These are phyloP conservation scores for Pituophis catenifer DNA, from an alignment of 2,113 vertebrate genomes.

Conservation along the genomic window DNA sequence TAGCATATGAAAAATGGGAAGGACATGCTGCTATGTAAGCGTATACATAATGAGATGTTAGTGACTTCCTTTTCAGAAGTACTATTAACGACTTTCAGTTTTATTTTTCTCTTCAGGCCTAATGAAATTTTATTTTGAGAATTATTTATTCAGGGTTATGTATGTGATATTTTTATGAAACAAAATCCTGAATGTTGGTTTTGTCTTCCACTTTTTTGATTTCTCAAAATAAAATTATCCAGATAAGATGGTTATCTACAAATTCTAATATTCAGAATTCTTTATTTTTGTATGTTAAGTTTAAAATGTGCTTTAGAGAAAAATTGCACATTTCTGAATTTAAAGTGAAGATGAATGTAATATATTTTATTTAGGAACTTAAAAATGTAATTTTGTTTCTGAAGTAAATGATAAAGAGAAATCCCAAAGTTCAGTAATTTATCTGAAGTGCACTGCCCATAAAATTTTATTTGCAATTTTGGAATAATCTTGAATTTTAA, in stretches of 20 bases:
- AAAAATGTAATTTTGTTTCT: background rate
- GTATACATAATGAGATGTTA: background rate
- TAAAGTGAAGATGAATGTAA: background rate
- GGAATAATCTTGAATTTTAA: constrained; percentile 7
- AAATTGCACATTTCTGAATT: background rate
- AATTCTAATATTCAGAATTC: background rate
- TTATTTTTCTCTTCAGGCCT: background rate
- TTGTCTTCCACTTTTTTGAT: constrained; percentile 13
- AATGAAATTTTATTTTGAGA: background rate
- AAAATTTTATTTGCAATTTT: constrained; percentile 6
- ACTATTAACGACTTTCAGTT: background rate
- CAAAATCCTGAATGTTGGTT: constrained; percentile 7
- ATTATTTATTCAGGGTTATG: background rate
- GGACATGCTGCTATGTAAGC: background rate
- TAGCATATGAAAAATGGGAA: background rate
- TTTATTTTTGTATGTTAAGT: constrained; percentile 35
- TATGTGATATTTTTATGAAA: background rate
- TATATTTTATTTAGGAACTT: background rate
- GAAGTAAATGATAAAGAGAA: constrained; percentile 5
- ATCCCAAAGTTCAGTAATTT: background rate
- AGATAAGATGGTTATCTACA: constrained; percentile 25
- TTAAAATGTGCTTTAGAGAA: constrained; percentile 10
- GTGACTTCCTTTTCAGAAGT: background rate
- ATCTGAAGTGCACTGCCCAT: background rate
- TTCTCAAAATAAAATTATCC: constrained; percentile 1